phyloP scores from a whole-genome alignment of 2,113 vertebrate species.

The Puntigrus tetrazona region DNA sequence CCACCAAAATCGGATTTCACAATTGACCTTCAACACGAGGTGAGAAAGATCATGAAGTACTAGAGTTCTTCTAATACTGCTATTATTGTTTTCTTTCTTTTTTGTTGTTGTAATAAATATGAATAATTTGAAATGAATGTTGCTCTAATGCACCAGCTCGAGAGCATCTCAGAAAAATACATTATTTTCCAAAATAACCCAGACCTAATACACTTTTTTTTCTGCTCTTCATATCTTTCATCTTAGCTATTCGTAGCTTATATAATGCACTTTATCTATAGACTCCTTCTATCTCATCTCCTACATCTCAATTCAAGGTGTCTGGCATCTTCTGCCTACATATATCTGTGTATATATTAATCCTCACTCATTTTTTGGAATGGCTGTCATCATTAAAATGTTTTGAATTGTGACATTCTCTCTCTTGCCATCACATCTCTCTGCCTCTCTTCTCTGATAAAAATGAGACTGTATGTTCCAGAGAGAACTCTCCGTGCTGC shows the following conservation, averaged over 20 bases:
- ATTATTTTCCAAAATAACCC: background rate
- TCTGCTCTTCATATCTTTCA: background rate
- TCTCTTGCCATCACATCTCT: background rate
- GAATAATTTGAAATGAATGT: background rate
- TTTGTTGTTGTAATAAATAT: background rate
- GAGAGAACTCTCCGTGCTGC: conserved; percentile 33
- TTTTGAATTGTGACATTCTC: background rate
- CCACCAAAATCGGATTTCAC: conserved; percentile 90
- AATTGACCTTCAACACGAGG: conserved; percentile 92
- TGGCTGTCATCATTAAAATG: background rate
- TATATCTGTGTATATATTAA: background rate
- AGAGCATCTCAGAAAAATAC: background rate
- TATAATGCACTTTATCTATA: background rate
- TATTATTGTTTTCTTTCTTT: too few relatives aligned
- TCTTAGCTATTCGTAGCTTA: background rate
- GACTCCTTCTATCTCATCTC: too few relatives aligned
- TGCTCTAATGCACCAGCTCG: background rate
- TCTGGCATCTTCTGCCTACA: background rate
- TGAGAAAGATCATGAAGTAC: conserved; percentile 60
- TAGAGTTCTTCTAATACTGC: too few relatives aligned
- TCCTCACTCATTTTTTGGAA: background rate
- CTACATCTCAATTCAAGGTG: background rate
- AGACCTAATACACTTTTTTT: background rate
- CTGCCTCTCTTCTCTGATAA: background rate
- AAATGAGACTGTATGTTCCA: conserved; percentile 33